Conservation (phyloP, 2,113 vertebrate species). For the Anhinga anhinga region DNA sequence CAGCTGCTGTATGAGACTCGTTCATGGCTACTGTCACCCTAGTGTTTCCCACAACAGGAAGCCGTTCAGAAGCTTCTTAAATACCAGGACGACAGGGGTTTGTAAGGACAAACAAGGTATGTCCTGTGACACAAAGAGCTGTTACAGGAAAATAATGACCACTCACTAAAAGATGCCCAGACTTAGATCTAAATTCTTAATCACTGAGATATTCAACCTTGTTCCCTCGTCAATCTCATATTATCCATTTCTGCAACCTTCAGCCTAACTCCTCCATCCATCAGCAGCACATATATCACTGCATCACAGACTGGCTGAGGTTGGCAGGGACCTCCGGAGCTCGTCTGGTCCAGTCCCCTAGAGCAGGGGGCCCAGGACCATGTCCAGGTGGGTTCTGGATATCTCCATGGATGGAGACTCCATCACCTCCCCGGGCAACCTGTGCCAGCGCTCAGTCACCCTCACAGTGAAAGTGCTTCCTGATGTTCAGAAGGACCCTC, state of each 20-base stretch:
- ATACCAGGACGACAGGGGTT: neutral
- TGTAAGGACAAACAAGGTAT: neutral
- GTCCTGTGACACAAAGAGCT: neutral
- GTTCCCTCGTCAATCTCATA: neutral
- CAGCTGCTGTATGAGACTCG: neutral
- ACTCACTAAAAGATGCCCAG: neutral
- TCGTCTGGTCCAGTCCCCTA: neutral
- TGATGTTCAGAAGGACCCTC: neutral
- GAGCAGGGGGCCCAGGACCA: neutral
- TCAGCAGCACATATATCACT: neutral
- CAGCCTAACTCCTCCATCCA: neutral
- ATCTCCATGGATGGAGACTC: neutral
- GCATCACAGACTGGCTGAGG: neutral
- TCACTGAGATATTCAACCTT: neutral
- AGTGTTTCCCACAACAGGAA: neutral
- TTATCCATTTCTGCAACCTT: neutral
- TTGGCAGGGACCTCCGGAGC: neutral
- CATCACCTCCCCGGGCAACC: neutral
- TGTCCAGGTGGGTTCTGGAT: accelerated
- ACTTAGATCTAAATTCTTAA: neutral
- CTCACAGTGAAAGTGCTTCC: too few species aligned
- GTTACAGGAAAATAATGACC: neutral
- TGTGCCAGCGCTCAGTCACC: neutral
- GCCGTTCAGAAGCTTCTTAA: neutral
- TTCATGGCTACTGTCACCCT: neutral